phyloP scores from a whole-genome alignment of 2,797 vertebrate genomes.

The Sebastiscus tertius region DNA sequence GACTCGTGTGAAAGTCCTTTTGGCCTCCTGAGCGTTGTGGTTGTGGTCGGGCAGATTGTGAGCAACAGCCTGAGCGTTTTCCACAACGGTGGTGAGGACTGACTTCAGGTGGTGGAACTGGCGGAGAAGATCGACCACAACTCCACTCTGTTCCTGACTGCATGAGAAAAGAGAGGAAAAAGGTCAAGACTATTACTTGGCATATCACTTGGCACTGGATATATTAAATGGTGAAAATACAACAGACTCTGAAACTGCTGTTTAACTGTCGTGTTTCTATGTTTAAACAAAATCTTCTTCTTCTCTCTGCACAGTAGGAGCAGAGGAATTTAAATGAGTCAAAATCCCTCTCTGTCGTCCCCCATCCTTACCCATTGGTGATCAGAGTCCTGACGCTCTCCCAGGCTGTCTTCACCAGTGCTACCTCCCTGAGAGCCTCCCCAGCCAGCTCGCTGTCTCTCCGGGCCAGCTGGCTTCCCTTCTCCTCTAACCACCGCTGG shows the following conservation, averaged over 20 bases:
- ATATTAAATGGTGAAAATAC: neutral
- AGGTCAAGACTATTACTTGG: neutral
- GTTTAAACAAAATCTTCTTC: neutral
- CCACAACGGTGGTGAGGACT: conserved; percentile 82
- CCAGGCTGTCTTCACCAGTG: conserved; percentile 87
- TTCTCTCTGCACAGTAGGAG: neutral
- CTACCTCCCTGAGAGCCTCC: conserved; percentile 87
- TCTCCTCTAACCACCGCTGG: conserved; percentile 91
- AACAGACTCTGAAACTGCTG: neutral
- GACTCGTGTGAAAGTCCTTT: conserved; percentile 87
- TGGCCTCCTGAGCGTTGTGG: conserved; percentile 89
- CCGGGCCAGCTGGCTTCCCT: conserved; percentile 90
- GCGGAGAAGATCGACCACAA: conserved; percentile 87
- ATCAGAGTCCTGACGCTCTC: conserved; percentile 87
- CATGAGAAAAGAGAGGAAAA: conserved; percentile 18
- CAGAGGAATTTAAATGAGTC: neutral
- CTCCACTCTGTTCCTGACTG: conserved; percentile 90
- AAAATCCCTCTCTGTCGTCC: neutral
- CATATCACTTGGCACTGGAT: neutral
- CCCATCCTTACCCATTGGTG: conserved; percentile 85
- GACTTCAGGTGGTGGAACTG: conserved; percentile 88
- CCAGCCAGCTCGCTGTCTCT: conserved; percentile 88
- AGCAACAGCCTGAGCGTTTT: conserved; percentile 83
- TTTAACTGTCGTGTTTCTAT: neutral
- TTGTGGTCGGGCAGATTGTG: conserved; percentile 84